Evolutionary conservation across 23 tunicate species (phyloP).

Genomic region (Diplosoma virens): DNA sequence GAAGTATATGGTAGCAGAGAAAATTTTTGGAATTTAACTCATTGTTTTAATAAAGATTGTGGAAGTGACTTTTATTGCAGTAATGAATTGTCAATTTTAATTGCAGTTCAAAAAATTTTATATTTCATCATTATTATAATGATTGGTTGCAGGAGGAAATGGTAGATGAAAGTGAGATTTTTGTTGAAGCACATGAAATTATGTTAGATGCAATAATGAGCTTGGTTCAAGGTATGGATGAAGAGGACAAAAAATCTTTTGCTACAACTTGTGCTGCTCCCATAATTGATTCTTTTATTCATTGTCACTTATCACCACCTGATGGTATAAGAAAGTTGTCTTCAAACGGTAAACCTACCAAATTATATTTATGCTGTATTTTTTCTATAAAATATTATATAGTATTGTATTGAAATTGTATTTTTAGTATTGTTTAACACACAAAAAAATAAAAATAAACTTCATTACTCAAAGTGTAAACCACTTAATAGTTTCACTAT

Average conservation of each 20-base stretch:
- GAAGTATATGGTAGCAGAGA: no score
- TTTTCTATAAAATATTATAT: not conserved
- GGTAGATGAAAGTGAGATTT: conserved; percentile 53
- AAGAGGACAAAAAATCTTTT: not conserved
- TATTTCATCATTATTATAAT: no score
- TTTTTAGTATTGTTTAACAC: not conserved
- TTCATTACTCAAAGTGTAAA: no score
- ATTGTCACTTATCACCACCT: conserved; percentile 56
- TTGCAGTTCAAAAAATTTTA: no score
- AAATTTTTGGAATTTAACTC: no score
- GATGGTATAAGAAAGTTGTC: conserved; percentile 45
- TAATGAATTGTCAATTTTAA: no score
- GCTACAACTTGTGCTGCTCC: conserved; percentile 34
- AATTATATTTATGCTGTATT: not conserved
- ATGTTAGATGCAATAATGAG: conserved; percentile 58
- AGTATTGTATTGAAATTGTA: not conserved
- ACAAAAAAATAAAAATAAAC: no score
- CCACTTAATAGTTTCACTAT: no score
- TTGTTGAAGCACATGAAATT: conserved; percentile 63
- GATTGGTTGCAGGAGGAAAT: no score
- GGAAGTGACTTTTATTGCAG: no score
- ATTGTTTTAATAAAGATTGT: no score
- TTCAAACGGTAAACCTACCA: conserved; percentile 11
- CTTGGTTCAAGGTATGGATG: conserved; percentile 24
- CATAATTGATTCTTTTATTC: conserved; percentile 44